Percentiles rank a stretch among this genome's conserved stretches.
Conservation (phyloP, 1,140 invertebrate species). For the Anoplolepis gracilipes region DNA sequence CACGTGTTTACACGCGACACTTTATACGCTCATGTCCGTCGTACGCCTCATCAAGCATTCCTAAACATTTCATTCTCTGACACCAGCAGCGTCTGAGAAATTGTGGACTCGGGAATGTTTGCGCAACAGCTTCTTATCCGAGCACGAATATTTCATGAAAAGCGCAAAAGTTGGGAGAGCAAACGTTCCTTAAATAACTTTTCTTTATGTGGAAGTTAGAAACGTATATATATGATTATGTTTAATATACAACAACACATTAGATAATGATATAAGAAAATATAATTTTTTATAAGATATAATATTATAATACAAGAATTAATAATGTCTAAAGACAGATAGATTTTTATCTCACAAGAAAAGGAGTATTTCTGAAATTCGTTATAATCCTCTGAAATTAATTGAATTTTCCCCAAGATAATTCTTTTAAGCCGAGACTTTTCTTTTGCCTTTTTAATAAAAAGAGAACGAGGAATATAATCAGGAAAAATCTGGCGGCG, state of each 20-base stretch:
- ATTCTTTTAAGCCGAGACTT: slow-evolving; percentile 8
- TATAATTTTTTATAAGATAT: too few relatives aligned
- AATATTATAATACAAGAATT: too few relatives aligned
- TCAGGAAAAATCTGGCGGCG: slow-evolving; percentile 2
- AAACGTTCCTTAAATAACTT: not conserved
- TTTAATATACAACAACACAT: not conserved
- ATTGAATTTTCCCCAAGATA: not conserved
- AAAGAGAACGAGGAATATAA: not conserved
- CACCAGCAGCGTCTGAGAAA: slow-evolving; percentile 39
- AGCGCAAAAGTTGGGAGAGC: not conserved
- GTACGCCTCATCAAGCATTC: slow-evolving; percentile 40
- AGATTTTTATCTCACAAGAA: not conserved
- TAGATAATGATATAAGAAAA: not conserved
- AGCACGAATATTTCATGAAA: slow-evolving; percentile 10
- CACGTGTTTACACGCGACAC: slow-evolving; percentile 22
- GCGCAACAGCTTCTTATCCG: slow-evolving; percentile 22
- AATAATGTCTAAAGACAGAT: not conserved
- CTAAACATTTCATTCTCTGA: slow-evolving; percentile 54
- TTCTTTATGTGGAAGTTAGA: not conserved
- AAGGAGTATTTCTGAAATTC: slow-evolving; percentile 1
- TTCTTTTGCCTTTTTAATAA: slow-evolving; percentile 17
- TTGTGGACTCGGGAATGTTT: slow-evolving; percentile 32
- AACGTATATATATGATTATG: not conserved
- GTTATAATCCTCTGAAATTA: slow-evolving; percentile 19
- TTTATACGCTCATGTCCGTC: slow-evolving; percentile 29